These are phyloP conservation scores for Xylocopa sonorina DNA, from an alignment of 1,140 invertebrate species.

Conservation along the genomic window DNA sequence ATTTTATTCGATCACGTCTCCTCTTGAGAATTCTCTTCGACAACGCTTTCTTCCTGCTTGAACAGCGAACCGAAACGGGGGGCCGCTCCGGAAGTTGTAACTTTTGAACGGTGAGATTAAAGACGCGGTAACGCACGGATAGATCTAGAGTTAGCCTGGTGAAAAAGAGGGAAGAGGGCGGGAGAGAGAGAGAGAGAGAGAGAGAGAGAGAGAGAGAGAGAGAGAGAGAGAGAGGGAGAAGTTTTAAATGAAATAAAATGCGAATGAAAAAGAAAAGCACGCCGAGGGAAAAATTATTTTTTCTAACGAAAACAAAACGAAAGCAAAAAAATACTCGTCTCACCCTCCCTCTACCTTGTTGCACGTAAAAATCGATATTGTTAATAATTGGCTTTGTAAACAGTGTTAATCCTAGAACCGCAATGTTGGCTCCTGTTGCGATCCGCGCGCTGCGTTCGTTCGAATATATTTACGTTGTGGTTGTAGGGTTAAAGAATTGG, in stretches of 20 bases:
- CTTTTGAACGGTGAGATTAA: not conserved
- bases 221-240: conserved; percentile 31
- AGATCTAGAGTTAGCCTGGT: conserved; percentile 21
- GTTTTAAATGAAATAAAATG: conserved; percentile 18
- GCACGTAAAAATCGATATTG: conserved; percentile 76
- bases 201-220: conserved; percentile 5
- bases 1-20: not conserved
- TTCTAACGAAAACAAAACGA: conserved; percentile 79
- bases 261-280: conserved; percentile 8
- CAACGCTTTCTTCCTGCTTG: not conserved
- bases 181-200: not conserved
- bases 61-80: conserved; percentile 18
- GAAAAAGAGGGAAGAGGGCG: not conserved
- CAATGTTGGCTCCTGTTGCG: too few relatives aligned
- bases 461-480: too few relatives aligned
- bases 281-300: conserved; percentile 76
- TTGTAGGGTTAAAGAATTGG: too few relatives aligned
- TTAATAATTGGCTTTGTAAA: conserved; percentile 75
- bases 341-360: conserved; percentile 72
- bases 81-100: not conserved
- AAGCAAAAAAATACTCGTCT: too few relatives aligned
- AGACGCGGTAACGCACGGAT: not conserved
- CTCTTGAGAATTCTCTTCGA: conserved; percentile 2
- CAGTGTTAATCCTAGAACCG: too few relatives aligned
- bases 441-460: too few relatives aligned